A percentile compares a stretch with the other conserved stretches of the same genome.
Conservation (phyloP, 2,797 vertebrate species). For the Falco concolor region DNA sequence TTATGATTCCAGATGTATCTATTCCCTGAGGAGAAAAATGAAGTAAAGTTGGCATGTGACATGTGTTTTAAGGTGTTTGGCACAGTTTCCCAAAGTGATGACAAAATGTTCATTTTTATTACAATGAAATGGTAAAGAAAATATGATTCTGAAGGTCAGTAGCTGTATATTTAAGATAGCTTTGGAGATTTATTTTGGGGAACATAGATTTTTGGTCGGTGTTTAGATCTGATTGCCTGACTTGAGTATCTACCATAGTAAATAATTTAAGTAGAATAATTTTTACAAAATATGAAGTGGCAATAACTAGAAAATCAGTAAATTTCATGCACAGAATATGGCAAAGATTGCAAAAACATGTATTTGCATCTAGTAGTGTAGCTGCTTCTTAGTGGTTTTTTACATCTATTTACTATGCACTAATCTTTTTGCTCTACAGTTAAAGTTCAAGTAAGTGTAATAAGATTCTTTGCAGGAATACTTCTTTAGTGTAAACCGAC, state of each 20-base stretch:
- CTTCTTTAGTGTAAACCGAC: background rate
- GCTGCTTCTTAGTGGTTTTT: background rate
- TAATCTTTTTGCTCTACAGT: background rate
- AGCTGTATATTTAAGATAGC: constrained; percentile 48
- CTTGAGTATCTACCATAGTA: constrained; percentile 12
- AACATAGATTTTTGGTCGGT: constrained; percentile 19
- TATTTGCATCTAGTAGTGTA: background rate
- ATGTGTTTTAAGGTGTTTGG: constrained; percentile 81
- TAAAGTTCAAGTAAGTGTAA: background rate
- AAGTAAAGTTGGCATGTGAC: constrained; percentile 78
- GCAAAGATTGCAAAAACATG: constrained; percentile 2
- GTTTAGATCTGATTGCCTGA: constrained; percentile 28
- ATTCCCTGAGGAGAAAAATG: constrained; percentile 70
- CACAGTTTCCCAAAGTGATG: constrained; percentile 77
- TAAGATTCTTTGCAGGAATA: background rate
- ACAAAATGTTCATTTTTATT: constrained; percentile 80
- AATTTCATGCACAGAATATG: background rate
- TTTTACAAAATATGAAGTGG: constrained; percentile 1
- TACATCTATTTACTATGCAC: background rate
- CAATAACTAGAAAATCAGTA: background rate
- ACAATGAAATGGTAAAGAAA: constrained; percentile 66
- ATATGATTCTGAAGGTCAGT: constrained; percentile 62
- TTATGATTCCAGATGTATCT: constrained; percentile 79
- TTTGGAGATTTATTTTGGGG: constrained; percentile 46
- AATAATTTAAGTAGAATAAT: constrained; percentile 23